A percentile compares a stretch with the other conserved stretches of the same genome.
phyloP scores from a whole-genome alignment of 2,888 invertebrate genomes.

The Volucella inflata region DNA sequence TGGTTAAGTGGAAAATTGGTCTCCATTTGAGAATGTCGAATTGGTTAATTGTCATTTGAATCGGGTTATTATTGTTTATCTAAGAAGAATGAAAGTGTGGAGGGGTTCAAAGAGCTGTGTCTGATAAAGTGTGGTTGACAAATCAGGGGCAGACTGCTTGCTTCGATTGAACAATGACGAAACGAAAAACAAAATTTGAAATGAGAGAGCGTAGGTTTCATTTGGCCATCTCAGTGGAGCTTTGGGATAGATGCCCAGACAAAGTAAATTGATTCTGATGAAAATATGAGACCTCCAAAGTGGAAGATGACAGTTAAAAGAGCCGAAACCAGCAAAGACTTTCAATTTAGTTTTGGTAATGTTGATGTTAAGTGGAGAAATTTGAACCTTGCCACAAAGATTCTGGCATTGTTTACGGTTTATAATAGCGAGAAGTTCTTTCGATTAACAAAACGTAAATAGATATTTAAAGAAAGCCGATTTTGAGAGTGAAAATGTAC shows the following conservation, averaged over 20 bases:
- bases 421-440: too few relatives aligned
- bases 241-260: background rate
- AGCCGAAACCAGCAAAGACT: conserved; percentile 20
- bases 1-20: conserved; percentile 74
- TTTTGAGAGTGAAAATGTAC: too few relatives aligned
- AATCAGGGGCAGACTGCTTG: conserved; percentile 4
- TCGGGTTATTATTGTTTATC: conserved; percentile 72
- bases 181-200: background rate
- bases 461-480: too few relatives aligned
- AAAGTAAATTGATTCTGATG: background rate
- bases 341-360: conserved; percentile 6
- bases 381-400: background rate
- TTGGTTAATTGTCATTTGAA: conserved; percentile 73
- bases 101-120: conserved; percentile 11
- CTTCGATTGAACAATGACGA: conserved; percentile 2
- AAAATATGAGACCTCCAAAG: conserved; percentile 18
- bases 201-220: background rate
- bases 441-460: too few relatives aligned
- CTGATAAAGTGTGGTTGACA: conserved; percentile 49
- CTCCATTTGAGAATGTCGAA: conserved; percentile 67
- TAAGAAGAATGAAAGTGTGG: conserved; percentile 21
- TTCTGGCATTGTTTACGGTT: too few relatives aligned
- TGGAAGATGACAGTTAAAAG: background rate
- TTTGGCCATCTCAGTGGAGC: background rate
- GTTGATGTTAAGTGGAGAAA: conserved; percentile 32